Evolutionary conservation across 2,113 vertebrate species (phyloP).

Genomic region (Campylomormyrus numenius): DNA sequence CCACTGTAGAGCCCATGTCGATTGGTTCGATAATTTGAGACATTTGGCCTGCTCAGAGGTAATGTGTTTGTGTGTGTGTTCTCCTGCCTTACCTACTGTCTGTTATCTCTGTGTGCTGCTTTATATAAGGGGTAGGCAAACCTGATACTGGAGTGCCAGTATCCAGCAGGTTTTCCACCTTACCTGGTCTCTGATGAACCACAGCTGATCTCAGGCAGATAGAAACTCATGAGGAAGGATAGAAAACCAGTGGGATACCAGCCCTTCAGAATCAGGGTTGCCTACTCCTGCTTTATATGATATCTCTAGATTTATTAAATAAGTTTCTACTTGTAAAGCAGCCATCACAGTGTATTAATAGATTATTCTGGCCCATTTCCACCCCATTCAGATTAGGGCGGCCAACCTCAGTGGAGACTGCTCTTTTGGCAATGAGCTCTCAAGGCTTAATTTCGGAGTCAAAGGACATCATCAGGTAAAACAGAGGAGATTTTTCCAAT

Average conservation of each 20-base stretch:
- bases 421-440: conserved; percentile 73
- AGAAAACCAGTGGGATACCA: neutral
- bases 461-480: conserved; percentile 89
- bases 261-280: neutral
- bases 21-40: conserved; percentile 85
- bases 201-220: neutral
- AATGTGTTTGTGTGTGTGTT: conserved; percentile 30
- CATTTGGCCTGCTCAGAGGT: conserved; percentile 96
- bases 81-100: neutral
- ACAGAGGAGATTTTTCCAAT: neutral
- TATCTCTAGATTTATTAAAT: neutral
- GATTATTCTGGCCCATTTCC: neutral
- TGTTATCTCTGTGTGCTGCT: neutral
- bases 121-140: neutral
- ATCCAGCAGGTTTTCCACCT: neutral
- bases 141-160: neutral
- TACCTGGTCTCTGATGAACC: neutral
- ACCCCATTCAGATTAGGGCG: conserved; percentile 74
- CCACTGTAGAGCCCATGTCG: conserved; percentile 87
- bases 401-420: conserved; percentile 96
- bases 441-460: conserved; percentile 80
- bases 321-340: neutral
- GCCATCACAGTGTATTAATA: neutral
- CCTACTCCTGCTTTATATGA: neutral
- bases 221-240: neutral